Base-by-base conservation (phyloP, 2,797 vertebrate genomes). In the Epinephelus awoara region DNA sequence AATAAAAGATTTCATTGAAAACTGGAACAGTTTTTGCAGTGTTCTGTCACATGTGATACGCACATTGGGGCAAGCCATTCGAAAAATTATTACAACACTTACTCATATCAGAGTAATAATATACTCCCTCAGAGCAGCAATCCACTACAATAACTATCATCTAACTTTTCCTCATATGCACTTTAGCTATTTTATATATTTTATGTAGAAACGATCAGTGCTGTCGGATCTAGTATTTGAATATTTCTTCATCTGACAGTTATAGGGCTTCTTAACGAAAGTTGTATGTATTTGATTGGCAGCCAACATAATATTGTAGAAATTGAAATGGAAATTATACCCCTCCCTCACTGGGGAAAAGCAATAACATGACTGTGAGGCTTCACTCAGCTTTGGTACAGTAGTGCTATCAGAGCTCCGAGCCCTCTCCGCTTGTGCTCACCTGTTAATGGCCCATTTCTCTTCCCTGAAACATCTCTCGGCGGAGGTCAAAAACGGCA, bases 371-470 rank as follows among this genome's bases (percentile, higher is more conserved):
- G 15, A 52, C 5, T 64, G 17, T 17, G 29, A 46, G n/a, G 59
- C 61, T 50, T 25, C 50, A 23, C 19, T 34, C 58, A 21, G 73
- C 17, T 56, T 19, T 23, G 56, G 38, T 47, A 57, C 49, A 27
- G 49, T 23, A 6, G 34, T 57, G 51, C 55, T 44, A 38, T 64
- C 38, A 34, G 44, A 27, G 40, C 63, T 68, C 44, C 25, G 52
- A 66, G 52, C 18, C 10, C n/a, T 62, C 65, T 34, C 27, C 10
- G 0, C 34, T 44, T 21, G 40, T 51, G 52, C 25, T 82, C 49
- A 81, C 54, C 61, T 69, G 52, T 58, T 82, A 89, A 80, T 67
- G 58, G 64, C 62, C 51, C 49, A 69, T 78, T 79, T 83, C 15
- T 49, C 54, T 67, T 57, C 19, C 38, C 59, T 21, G 50, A 67